Conservation (phyloP, 2,797 vertebrate genomes). For the Glyptemys insculpta region DNA sequence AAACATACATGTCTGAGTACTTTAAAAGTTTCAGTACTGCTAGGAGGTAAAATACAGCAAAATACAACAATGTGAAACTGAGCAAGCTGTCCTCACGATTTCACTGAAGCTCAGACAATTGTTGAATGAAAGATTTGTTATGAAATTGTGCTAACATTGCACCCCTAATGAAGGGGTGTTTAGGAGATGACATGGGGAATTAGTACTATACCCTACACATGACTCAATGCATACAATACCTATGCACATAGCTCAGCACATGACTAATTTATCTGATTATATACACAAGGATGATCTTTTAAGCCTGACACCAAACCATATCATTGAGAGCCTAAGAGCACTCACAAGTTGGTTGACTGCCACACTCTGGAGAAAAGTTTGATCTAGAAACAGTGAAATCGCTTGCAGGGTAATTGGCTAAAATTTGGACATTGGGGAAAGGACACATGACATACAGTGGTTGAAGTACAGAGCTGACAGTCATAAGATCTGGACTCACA, state of each 20-base stretch:
- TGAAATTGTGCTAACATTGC: neutral
- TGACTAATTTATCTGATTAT: neutral
- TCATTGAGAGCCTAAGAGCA: conserved; percentile 39
- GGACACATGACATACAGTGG: conserved; percentile 26
- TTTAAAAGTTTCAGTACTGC: neutral
- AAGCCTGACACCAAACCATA: conserved; percentile 35
- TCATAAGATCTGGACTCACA: conserved; percentile 56
- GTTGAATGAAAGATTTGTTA: neutral
- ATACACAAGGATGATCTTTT: conserved; percentile 33
- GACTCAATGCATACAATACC: rapidly evolving
- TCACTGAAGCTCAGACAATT: neutral
- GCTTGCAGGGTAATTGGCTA: conserved; percentile 40
- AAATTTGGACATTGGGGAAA: conserved; percentile 71
- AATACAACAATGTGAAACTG: neutral
- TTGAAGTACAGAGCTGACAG: conserved; percentile 31
- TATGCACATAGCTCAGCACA: neutral
- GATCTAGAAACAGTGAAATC: conserved; percentile 53
- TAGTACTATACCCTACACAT: neutral
- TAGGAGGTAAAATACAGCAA: neutral
- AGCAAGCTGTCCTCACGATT: neutral
- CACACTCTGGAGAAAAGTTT: neutral
- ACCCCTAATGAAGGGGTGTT: neutral
- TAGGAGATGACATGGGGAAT: neutral
- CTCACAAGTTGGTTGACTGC: conserved; percentile 16
- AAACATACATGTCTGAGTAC: neutral